phyloP scores from a whole-genome alignment of 2,888 invertebrate genomes.

The Ametastegia equiseti region DNA sequence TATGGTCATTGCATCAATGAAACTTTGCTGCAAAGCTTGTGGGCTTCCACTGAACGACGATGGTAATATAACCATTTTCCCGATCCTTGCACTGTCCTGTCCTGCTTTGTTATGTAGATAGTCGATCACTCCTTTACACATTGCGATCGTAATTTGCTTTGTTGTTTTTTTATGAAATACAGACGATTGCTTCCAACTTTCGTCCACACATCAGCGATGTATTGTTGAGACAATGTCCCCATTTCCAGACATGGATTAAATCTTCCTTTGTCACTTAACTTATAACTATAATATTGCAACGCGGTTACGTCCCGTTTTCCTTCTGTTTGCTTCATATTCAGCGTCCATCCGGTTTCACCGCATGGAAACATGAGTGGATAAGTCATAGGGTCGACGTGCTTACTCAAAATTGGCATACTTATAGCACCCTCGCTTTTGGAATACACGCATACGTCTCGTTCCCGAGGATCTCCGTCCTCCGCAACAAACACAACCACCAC shows the following conservation, averaged over 20 bases:
- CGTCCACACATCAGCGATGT: constrained; percentile 49
- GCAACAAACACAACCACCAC: constrained; percentile 50
- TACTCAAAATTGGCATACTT: constrained; percentile 21
- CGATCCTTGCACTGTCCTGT: constrained; percentile 54
- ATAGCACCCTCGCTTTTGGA: constrained; percentile 44
- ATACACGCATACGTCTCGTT: constrained; percentile 51
- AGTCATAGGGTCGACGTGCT: background rate
- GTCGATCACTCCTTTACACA: constrained; percentile 60
- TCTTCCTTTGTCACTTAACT: constrained; percentile 26
- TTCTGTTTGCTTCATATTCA: background rate
- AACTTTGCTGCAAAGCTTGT: constrained; percentile 66
- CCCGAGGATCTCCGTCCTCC: constrained; percentile 49
- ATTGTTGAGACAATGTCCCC: constrained; percentile 46
- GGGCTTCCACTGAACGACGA: constrained; percentile 67
- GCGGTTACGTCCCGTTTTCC: constrained; percentile 38
- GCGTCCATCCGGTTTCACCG: background rate
- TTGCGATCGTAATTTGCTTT: constrained; percentile 45
- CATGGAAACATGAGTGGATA: background rate
- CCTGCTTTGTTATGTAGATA: constrained; percentile 56
- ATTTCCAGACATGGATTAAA: constrained; percentile 46
- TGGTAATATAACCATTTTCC: constrained; percentile 66
- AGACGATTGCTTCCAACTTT: constrained; percentile 46
- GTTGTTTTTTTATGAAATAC: constrained; percentile 48
- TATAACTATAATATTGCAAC: constrained; percentile 51
- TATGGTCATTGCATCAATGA: constrained; percentile 73